Evolutionary conservation across 2,888 invertebrate species (phyloP).

Genomic region (Argyra leucocephala): DNA sequence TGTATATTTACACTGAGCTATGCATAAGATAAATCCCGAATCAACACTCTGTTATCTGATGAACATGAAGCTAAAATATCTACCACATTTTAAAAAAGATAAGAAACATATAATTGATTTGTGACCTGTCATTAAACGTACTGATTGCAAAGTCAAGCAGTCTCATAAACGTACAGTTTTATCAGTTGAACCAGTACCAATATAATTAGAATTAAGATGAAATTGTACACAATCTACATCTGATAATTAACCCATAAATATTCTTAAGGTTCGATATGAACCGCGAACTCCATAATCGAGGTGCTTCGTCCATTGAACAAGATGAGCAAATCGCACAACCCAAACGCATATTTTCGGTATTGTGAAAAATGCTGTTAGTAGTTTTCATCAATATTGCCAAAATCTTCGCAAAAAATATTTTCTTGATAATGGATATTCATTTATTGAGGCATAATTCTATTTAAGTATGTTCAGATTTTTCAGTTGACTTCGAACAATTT

Average conservation of each 20-base stretch:
- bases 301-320: slow-evolving; percentile 85
- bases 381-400: too few relatives aligned
- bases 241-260: slow-evolving; percentile 88
- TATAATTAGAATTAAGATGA: slow-evolving; percentile 97
- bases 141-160: slow-evolving; percentile 81
- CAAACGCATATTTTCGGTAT: too few relatives aligned
- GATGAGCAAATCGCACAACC: slow-evolving; percentile 90
- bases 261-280: slow-evolving; percentile 81
- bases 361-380: too few relatives aligned
- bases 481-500: too few relatives aligned
- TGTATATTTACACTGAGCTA: slow-evolving; percentile 65
- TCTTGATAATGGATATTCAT: too few relatives aligned
- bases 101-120: slow-evolving; percentile 69
- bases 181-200: slow-evolving; percentile 94
- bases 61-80: slow-evolving; percentile 75
- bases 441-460: too few relatives aligned
- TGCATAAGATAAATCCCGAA: slow-evolving; percentile 91
- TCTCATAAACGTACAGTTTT: slow-evolving; percentile 94
- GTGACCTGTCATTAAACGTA: slow-evolving; percentile 93
- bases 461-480: too few relatives aligned
- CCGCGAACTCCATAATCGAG: slow-evolving; percentile 97
- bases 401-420: too few relatives aligned
- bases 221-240: slow-evolving; percentile 94
- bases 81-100: slow-evolving; percentile 81
- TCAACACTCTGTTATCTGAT: slow-evolving; percentile 64